Conservation (phyloP, 2,888 invertebrate species). For the Catocala nupta region DNA sequence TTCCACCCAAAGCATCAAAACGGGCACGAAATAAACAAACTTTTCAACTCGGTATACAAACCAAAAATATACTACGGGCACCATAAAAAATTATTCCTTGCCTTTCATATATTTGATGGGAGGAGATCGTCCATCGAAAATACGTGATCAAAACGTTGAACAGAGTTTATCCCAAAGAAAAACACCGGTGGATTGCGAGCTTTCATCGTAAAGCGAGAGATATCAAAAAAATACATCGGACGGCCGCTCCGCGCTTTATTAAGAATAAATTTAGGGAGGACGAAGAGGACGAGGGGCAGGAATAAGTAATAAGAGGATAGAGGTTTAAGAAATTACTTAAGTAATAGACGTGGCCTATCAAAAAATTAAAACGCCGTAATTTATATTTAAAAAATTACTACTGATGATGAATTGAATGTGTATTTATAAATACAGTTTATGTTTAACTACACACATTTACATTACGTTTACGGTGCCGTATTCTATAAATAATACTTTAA, state of each 20-base stretch:
- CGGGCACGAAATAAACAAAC: slow-evolving; percentile 1
- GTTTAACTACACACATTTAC: no score
- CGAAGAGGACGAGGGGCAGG: slow-evolving; percentile 53
- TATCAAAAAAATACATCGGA: slow-evolving; percentile 83
- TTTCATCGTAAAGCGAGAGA: slow-evolving; percentile 79
- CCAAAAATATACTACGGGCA: slow-evolving; percentile 31
- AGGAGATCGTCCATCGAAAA: slow-evolving; percentile 39
- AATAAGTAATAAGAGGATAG: slow-evolving; percentile 39
- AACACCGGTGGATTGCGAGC: slow-evolving; percentile 70
- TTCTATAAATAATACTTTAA: no score
- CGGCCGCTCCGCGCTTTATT: slow-evolving; percentile 84
- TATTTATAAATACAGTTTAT: no score
- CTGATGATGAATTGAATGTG: no score
- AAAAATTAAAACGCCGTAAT: no score
- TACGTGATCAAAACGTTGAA: slow-evolving; percentile 57
- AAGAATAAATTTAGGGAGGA: slow-evolving; percentile 85
- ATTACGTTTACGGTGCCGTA: no score
- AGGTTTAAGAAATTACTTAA: slow-evolving; percentile 7
- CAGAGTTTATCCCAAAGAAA: slow-evolving; percentile 66
- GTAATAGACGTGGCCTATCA: no score
- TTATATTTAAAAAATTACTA: no score
- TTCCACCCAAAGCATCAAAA: not conserved
- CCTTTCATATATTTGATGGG: slow-evolving; percentile 28
- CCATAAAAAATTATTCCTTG: slow-evolving; percentile 38
- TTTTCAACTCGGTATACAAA: slow-evolving; percentile 19